Conservation (phyloP, 2,888 invertebrate species). For the Petrolisthes cinctipes region DNA sequence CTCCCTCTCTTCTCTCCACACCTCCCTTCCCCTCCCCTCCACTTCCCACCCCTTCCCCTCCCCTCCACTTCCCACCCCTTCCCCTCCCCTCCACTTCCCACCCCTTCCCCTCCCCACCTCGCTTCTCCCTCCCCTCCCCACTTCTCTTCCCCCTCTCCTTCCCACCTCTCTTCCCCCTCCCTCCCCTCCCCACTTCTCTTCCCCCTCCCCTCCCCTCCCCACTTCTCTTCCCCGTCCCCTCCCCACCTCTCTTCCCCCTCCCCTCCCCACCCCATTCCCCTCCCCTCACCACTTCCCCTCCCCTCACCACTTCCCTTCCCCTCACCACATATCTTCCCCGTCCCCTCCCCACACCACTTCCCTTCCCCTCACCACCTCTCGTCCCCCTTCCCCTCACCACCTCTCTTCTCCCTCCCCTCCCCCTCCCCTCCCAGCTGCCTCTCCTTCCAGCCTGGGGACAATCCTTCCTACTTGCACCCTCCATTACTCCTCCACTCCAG, state of each 20-base stretch:
- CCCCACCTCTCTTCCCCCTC: background rate
- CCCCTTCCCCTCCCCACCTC: background rate
- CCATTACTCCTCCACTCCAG: too few species aligned
- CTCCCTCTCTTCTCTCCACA: background rate
- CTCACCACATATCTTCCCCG: background rate
- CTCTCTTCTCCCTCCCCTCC: background rate
- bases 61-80: background rate
- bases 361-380: background rate
- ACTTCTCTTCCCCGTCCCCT: background rate
- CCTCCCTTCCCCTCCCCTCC: too few species aligned
- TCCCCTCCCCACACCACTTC: background rate
- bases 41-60: background rate
- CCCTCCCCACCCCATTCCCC: background rate
- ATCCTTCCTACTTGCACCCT: too few species aligned
- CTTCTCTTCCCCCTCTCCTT: background rate
- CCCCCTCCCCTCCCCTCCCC: background rate
- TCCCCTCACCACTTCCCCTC: background rate
- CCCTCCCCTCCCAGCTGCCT: background rate
- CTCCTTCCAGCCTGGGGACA: background rate
- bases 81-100: background rate
- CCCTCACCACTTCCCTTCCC: background rate
- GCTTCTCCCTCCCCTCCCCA: background rate
- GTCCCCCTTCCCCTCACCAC: background rate
- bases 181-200: background rate
- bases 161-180: background rate